phyloP scores from a whole-genome alignment of 1,140 invertebrate species.

The Drosophila triauraria region DNA sequence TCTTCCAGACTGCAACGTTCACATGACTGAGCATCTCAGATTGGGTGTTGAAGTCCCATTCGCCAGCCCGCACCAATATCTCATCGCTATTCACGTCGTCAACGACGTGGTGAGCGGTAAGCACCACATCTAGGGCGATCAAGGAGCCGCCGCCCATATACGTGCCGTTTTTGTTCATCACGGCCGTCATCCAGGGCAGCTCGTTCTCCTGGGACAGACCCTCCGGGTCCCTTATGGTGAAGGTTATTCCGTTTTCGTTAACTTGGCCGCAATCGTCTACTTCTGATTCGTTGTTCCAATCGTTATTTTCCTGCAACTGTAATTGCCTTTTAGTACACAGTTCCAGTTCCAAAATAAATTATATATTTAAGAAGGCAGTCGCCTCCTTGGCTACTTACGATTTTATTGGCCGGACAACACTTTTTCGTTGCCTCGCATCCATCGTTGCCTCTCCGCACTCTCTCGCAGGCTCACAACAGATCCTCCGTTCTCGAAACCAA shows the following conservation, averaged over 20 bases:
- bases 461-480: too few relatives aligned
- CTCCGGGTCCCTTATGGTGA: too few relatives aligned
- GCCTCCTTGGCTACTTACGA: neutral
- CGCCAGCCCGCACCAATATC: conserved; percentile 88
- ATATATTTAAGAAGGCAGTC: too few relatives aligned
- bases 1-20: conserved; percentile 86
- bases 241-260: neutral
- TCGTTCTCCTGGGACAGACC: conserved; percentile 86
- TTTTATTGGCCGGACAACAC: neutral
- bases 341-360: too few relatives aligned
- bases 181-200: conserved; percentile 94
- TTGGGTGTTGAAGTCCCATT: conserved; percentile 89
- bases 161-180: conserved; percentile 88
- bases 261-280: neutral
- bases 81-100: conserved; percentile 86
- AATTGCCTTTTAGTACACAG: neutral
- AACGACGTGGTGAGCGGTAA: conserved; percentile 87
- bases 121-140: conserved; percentile 88
- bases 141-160: conserved; percentile 89
- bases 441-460: neutral
- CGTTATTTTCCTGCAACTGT: neutral
- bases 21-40: conserved; percentile 88
- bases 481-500: too few relatives aligned
- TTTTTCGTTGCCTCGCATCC: neutral
- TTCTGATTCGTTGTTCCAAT: neutral